Evolutionary conservation across 1,140 invertebrate species (phyloP).

Genomic region (Eueides isabella): DNA sequence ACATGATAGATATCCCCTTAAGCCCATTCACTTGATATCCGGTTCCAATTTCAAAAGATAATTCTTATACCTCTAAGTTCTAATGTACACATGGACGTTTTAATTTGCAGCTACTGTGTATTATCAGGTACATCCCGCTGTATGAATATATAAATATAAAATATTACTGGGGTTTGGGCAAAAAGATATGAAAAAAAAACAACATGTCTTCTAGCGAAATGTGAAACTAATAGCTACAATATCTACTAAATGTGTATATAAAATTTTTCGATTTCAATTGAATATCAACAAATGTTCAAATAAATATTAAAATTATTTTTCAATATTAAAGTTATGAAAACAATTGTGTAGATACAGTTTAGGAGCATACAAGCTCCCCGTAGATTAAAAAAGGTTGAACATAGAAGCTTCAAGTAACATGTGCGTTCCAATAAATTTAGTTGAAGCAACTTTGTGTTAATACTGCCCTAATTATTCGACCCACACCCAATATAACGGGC

Average conservation of each 20-base stretch:
- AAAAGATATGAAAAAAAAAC: background rate
- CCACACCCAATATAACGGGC: constrained; percentile 11
- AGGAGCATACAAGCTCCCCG: background rate
- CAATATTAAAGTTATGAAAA: background rate
- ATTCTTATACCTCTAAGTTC: no score
- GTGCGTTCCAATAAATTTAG: constrained; percentile 15
- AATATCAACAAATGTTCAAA: no score
- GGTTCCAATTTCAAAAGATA: no score
- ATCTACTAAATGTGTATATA: no score
- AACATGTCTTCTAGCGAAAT: background rate
- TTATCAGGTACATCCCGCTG: no score
- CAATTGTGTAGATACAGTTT: background rate
- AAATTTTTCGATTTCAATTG: no score
- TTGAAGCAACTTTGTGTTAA: constrained; percentile 12
- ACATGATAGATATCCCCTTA: no score
- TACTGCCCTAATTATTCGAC: constrained; percentile 9
- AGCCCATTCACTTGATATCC: no score
- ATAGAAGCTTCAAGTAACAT: background rate
- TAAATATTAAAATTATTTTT: background rate
- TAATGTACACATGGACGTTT: no score
- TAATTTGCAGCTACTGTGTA: no score
- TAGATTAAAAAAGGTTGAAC: background rate
- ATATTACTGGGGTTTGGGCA: no score
- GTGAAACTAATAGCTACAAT: background rate
- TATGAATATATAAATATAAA: no score